Evolutionary conservation across 2,888 invertebrate species (phyloP).

Genomic region (Alloscopus bannaensis): DNA sequence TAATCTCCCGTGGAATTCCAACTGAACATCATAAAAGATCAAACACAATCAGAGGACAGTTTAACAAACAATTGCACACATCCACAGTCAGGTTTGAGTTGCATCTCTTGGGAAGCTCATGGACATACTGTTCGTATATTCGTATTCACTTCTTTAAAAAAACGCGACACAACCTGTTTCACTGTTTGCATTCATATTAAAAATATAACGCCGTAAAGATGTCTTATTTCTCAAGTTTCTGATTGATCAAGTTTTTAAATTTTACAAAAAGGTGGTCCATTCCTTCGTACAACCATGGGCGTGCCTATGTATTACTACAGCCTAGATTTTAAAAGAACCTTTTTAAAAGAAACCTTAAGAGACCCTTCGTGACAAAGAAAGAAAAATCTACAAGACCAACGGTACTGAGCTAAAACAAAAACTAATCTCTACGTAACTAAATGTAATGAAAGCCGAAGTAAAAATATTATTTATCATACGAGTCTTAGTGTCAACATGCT

Average conservation of each 20-base stretch:
- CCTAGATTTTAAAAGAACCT: constrained; percentile 53
- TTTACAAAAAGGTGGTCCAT: constrained; percentile 58
- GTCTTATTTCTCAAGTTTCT: constrained; percentile 51
- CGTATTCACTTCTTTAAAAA: constrained; percentile 54
- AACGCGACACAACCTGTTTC: constrained; percentile 62
- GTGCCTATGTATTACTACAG: constrained; percentile 64
- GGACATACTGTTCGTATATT: constrained; percentile 58
- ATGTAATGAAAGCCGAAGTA: constrained; percentile 41
- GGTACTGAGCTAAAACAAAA: constrained; percentile 62
- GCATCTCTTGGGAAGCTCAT: constrained; percentile 61
- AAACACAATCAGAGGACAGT: constrained; percentile 63
- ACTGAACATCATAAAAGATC: constrained; percentile 53
- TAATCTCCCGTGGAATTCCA: constrained; percentile 58
- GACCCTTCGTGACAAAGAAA: constrained; percentile 61
- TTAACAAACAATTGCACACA: constrained; percentile 56
- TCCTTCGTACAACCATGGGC: constrained; percentile 56
- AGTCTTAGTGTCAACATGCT: constrained; percentile 45
- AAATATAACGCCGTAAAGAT: constrained; percentile 60
- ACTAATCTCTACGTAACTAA: constrained; percentile 62
- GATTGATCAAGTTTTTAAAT: constrained; percentile 56
- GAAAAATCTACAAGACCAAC: constrained; percentile 59
- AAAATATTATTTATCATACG: constrained; percentile 55
- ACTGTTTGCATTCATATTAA: constrained; percentile 64
- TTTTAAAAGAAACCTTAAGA: constrained; percentile 48
- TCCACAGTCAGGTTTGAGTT: constrained; percentile 61